phyloP scores from a whole-genome alignment of 2,888 invertebrate genomes.

The Latrodectus elegans region DNA sequence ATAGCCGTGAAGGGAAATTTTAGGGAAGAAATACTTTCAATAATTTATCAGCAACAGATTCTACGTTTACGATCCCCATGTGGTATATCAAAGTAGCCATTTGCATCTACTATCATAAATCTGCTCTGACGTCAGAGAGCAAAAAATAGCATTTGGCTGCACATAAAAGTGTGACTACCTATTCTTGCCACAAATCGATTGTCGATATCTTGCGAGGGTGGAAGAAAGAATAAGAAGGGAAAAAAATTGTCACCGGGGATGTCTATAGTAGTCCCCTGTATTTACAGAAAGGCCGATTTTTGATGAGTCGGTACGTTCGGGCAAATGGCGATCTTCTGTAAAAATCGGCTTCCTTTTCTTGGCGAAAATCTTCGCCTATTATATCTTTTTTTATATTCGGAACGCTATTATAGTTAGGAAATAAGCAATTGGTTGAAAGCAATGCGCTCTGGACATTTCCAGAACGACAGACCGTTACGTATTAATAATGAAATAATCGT shows the following conservation, averaged over 20 bases:
- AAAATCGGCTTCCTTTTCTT: not conserved
- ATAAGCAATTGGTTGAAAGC: too few species aligned
- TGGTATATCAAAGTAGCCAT: not conserved
- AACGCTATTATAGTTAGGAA: too few species aligned
- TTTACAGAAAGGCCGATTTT: not conserved
- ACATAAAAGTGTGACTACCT: conserved; percentile 5
- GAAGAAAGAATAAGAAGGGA: not conserved
- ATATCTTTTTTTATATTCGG: too few species aligned
- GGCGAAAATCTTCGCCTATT: too few species aligned
- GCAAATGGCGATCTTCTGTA: not conserved
- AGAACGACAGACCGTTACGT: too few species aligned
- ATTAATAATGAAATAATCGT: too few species aligned
- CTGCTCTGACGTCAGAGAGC: not conserved
- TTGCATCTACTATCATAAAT: conserved; percentile 1
- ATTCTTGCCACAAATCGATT: conserved; percentile 1
- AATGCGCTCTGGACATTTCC: too few species aligned
- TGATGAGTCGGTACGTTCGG: not conserved
- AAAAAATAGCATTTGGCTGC: not conserved
- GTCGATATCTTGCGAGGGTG: not conserved
- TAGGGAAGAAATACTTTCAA: not conserved
- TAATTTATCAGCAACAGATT: not conserved
- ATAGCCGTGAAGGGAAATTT: not conserved
- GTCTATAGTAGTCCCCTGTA: not conserved
- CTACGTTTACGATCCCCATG: not conserved
- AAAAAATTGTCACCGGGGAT: not conserved